These are phyloP conservation scores for Periophthalmodon schlosseri DNA, from an alignment of 2,113 vertebrate species.

Conservation along the genomic window DNA sequence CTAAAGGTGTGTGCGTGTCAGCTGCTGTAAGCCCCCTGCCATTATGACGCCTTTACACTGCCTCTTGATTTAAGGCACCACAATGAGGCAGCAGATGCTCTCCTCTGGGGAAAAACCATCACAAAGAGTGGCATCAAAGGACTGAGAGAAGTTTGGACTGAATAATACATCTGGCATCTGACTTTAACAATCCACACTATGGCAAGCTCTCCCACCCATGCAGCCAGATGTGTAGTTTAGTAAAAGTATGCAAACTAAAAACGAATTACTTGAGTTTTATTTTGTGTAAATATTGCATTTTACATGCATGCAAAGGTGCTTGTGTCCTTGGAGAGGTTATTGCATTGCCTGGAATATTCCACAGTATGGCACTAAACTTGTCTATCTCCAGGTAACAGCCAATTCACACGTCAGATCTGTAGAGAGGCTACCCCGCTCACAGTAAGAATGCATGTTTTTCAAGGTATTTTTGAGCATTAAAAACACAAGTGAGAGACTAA, in stretches of 20 bases:
- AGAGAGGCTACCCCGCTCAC: no score
- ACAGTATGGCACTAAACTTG: no score
- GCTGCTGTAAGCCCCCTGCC: conserved; percentile 40
- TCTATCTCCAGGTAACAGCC: no score
- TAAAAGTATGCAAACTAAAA: background rate
- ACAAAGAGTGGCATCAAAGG: conserved; percentile 59
- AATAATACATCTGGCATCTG: conserved; percentile 58
- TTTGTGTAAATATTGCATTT: background rate
- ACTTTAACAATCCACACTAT: conserved; percentile 48
- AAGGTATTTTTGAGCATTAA: no score
- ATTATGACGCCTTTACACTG: conserved; percentile 44
- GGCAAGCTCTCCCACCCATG: conserved; percentile 11
- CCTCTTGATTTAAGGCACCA: conserved; percentile 50
- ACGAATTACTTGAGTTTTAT: background rate
- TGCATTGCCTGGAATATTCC: no score
- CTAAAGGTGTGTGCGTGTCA: conserved; percentile 21
- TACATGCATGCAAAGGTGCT: no score
- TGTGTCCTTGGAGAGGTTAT: no score
- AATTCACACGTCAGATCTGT: no score
- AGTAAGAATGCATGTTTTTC: no score
- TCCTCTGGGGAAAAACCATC: conserved; percentile 45
- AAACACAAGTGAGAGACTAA: no score
- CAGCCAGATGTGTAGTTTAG: background rate
- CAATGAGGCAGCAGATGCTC: conserved; percentile 60
- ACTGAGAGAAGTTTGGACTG: conserved; percentile 37